Base-by-base conservation (phyloP, 2,113 vertebrate species). In the Urocitellus parryii region DNA sequence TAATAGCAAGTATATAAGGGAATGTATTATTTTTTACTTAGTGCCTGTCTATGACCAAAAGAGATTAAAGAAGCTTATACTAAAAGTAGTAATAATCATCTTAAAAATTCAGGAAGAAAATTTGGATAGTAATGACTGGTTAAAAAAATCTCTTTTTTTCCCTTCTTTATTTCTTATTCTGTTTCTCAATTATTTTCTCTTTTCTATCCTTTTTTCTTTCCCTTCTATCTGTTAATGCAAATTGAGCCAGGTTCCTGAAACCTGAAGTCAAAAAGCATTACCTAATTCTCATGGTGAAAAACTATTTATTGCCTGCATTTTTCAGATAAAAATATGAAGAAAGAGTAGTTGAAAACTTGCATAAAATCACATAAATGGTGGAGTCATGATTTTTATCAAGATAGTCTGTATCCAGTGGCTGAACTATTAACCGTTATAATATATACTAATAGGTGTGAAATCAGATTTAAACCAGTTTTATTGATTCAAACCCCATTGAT, bases 191-290 rank as follows among this genome's bases (percentile, higher is more conserved):
- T 88, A 22, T 76, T 68, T 96, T 88, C 63, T 88, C 51, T 91
- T 61, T 77, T 85, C 9, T 84, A 37, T 80, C n/a, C 32, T 34
- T 91, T 78, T 91, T 85, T 61, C 32, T 56, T 94, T 90, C 67
- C 51, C 34, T 51, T 82, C 11, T 96, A 80, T 58, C 14, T 96
- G 67, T 27, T 77, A 88, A 88, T 34, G 68, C 29, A 88, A 77
- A 85, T 25, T 65, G 79, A 94, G 67, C 13, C 34, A 93, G 83
- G 29, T 84, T 96, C 85, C 61, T 94, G 87, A 96, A 93, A 94
- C 34, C 72, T 91, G 72, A 95, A 95, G 48, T 2, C 63, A 37
- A 94, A 89, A 73, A 79, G 37, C 74, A 88, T 82, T n/a, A 77
- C 81, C 88, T 81, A 67, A 92, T 94, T 87, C 61, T 65, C 53